Base-by-base conservation (phyloP, 2,797 vertebrate genomes). In the Hypotaenidia okinawae region DNA sequence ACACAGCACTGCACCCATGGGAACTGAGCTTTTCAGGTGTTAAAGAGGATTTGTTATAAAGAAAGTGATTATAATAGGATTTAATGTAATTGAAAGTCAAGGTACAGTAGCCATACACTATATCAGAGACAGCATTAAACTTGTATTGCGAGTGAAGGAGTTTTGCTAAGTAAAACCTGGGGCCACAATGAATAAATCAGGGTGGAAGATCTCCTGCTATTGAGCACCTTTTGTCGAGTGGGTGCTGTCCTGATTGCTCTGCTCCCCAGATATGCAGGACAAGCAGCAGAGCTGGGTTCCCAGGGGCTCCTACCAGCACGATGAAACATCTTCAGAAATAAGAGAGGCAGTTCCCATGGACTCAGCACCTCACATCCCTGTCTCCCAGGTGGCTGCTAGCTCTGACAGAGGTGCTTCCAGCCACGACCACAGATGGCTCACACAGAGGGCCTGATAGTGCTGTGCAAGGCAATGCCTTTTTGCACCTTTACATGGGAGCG, bases 41-140 rank as follows among this genome's bases (percentile, higher is more conserved):
- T 98, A 98, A 98, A 97, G 97, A 97, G 97, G 97, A 98, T 98
- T 98, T 98, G 97, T 97, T 98, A 96, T 96, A 96, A 98, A 97
- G 97, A 97, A 98, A 98, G 97, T 97, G 97, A 98, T 97, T 98
- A 96, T 97, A 97, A 98, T 97, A 96, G 98, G 98, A 98, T 97
- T 98, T 97, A 96, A 96, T 95, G 95, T 97, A 97, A 98, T 97
- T 98, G 97, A 98, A 98, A 98, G 97, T 98, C 97, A 97, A 97
- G 97, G 97, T 97, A 97, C 97, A 97, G 97, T 97, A 98, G 96
- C 97, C 94, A 95, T 96, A 94, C 88, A 88, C 91, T 94, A 79
- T 97, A 97, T 97, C 94, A 94, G 89, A 96, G 88, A 95, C 63
- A 91, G 79, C 85, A 97, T 97, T 97, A 97, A 97, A 97, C 94